phyloP scores from a whole-genome alignment of 1,140 invertebrate genomes.

The Sarcophaga peregrina region DNA sequence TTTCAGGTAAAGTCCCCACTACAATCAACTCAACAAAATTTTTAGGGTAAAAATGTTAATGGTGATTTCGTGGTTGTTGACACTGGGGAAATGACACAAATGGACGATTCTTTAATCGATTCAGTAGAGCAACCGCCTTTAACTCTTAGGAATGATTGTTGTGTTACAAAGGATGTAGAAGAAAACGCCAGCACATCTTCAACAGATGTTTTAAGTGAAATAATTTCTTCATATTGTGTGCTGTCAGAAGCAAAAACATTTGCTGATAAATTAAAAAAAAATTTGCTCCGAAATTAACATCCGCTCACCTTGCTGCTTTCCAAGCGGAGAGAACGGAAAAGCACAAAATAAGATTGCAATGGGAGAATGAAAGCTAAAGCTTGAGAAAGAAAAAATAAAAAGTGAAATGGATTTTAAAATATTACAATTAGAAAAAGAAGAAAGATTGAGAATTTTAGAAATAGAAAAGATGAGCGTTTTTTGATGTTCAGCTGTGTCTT shows the following conservation, averaged over 20 bases:
- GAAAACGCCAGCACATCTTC: background rate
- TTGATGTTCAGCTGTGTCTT: too few relatives aligned
- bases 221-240: background rate
- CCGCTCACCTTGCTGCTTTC: background rate
- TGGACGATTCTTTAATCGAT: background rate
- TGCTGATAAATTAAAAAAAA: background rate
- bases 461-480: slow-evolving; percentile 1
- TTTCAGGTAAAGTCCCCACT: slow-evolving; percentile 15
- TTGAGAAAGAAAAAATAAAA: background rate
- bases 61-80: background rate
- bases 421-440: background rate
- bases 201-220: background rate
- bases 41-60: background rate
- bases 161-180: background rate
- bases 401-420: background rate
- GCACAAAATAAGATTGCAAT: background rate
- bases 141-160: too few relatives aligned
- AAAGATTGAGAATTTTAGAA: background rate
- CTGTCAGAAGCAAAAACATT: background rate
- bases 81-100: too few relatives aligned
- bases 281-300: background rate
- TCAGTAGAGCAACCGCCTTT: background rate
- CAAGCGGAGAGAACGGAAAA: background rate
- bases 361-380: background rate
- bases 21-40: background rate